Evolutionary conservation across 2,888 invertebrate species (phyloP).

Genomic region (Drosophila atripex): DNA sequence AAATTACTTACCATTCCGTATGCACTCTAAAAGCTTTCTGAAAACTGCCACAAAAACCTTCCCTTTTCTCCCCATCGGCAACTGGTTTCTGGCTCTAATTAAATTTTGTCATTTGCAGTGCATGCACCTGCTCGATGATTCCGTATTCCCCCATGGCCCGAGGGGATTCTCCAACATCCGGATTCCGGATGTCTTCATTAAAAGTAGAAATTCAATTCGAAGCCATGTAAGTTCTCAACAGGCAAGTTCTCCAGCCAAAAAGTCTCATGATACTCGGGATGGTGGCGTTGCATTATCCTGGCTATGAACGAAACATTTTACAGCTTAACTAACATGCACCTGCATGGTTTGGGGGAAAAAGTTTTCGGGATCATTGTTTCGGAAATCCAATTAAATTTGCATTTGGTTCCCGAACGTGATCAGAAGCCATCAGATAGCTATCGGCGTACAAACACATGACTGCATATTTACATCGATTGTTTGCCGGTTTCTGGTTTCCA

Average conservation of each 20-base stretch:
- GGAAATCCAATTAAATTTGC: slow-evolving; percentile 60
- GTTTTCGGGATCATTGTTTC: slow-evolving; percentile 36
- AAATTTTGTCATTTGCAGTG: slow-evolving; percentile 22
- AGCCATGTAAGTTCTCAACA: slow-evolving; percentile 3
- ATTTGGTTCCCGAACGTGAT: slow-evolving; percentile 47
- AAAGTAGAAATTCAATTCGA: slow-evolving; percentile 20
- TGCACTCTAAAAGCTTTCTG: not conserved
- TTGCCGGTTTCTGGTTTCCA: slow-evolving; percentile 17
- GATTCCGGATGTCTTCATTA: slow-evolving; percentile 26
- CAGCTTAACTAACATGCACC: slow-evolving; percentile 24
- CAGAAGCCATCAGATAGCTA: slow-evolving; percentile 15
- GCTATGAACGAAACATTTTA: slow-evolving; percentile 8
- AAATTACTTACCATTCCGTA: not conserved
- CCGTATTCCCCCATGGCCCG: slow-evolving; percentile 12
- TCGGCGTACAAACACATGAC: not conserved
- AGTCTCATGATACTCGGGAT: slow-evolving; percentile 1
- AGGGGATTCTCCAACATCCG: slow-evolving; percentile 1
- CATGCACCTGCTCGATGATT: slow-evolving; percentile 3
- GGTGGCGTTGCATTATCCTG: slow-evolving; percentile 12
- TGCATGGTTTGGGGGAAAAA: slow-evolving; percentile 23
- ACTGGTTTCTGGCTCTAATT: slow-evolving; percentile 22
- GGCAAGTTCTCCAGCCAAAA: not conserved
- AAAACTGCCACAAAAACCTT: not conserved
- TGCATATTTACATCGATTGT: slow-evolving; percentile 2
- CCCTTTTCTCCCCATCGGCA: not conserved